Evolutionary conservation across 2,797 vertebrate species (phyloP), one percentile per base, ranked within the genome.

Genomic region (Paedocypris micromegethes): DNA sequence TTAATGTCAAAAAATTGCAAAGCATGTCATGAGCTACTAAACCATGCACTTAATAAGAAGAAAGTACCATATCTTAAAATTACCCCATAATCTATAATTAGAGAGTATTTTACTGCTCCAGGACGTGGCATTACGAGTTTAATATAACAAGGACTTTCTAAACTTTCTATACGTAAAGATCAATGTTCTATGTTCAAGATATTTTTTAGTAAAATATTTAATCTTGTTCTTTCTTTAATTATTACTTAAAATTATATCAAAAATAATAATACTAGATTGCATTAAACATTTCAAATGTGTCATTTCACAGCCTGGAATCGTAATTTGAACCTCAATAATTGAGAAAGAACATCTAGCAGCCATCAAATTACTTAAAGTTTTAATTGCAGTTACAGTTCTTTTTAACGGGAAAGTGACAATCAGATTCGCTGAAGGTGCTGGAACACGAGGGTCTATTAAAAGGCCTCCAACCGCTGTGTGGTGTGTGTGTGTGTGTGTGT

Each of bases 21-120:
- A 56, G 47, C 41, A 38, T 64, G 53, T 64, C 57, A 23, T 23
- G 6, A 63, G 56, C 57, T 51, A 70, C 53, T 63, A 53, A 46
- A 63, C 23, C 23, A 5, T 37, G 59, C 46, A 62, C 53, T 51
- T 57, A 63, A 70, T 63, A 63, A 40, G 60, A 63, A 63, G 23
- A 2, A 9, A 49, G 68, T 23, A 23, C 60, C 60, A 57, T 51
- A 64, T 64, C 53, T 64, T 63, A 70, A 50, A 49, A 70, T 44
- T 64, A 56, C 4, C 49, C 64, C 64, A 49, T 58, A 64, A 70
- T 63, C 59, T 70, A 70, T 63, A 70, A 64, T 70, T 70, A 70
- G 37, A 6, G 41, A 50, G 40, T 37, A 50, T 57, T 70, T 70
- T 53, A 45, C 8, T 44, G 60, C 60, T 51, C 47, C 46, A 57